Evolutionary conservation across 1,140 invertebrate genomes (phyloP).

Genomic region (Thereuonema tuberculata): DNA sequence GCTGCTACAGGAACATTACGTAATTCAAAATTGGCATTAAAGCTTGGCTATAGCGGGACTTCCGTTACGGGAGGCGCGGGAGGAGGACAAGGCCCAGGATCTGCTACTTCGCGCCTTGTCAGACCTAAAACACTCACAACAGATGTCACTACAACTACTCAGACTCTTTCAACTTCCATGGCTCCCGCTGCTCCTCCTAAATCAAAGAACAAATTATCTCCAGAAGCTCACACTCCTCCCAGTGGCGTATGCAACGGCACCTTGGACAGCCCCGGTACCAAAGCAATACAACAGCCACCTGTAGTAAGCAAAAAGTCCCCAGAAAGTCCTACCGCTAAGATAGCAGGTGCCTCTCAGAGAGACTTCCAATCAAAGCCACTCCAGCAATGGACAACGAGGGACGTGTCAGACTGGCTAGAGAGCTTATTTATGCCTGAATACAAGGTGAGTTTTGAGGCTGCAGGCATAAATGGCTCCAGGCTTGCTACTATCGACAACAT

Average conservation of each 20-base stretch:
- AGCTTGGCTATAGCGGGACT: slow-evolving; percentile 15
- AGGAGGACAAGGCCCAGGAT: neutral
- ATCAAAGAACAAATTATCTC: neutral
- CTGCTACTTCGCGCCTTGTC: slow-evolving; percentile 1
- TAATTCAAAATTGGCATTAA: neutral
- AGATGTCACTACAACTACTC: slow-evolving; percentile 15
- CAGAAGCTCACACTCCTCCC: neutral
- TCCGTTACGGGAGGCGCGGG: neutral
- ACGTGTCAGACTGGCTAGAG: slow-evolving; percentile 40
- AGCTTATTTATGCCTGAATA: slow-evolving; percentile 39
- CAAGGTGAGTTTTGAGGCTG: slow-evolving; percentile 32
- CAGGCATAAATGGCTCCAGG: slow-evolving; percentile 34
- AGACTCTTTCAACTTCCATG: too few species aligned
- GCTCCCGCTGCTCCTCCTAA: slow-evolving; percentile 7
- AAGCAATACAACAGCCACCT: neutral
- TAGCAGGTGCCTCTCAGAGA: slow-evolving; percentile 2
- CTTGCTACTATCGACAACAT: slow-evolving; percentile 38
- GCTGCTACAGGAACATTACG: slow-evolving; percentile 7
- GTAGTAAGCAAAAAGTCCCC: slow-evolving; percentile 3
- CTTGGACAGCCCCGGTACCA: slow-evolving; percentile 8
- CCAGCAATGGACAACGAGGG: slow-evolving; percentile 34
- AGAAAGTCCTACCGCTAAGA: neutral
- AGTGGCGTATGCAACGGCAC: neutral
- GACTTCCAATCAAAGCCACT: slow-evolving; percentile 31
- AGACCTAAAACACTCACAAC: slow-evolving; percentile 17